Base-by-base conservation (phyloP, 2,113 vertebrate genomes). In the Lophotis ruficrista region DNA sequence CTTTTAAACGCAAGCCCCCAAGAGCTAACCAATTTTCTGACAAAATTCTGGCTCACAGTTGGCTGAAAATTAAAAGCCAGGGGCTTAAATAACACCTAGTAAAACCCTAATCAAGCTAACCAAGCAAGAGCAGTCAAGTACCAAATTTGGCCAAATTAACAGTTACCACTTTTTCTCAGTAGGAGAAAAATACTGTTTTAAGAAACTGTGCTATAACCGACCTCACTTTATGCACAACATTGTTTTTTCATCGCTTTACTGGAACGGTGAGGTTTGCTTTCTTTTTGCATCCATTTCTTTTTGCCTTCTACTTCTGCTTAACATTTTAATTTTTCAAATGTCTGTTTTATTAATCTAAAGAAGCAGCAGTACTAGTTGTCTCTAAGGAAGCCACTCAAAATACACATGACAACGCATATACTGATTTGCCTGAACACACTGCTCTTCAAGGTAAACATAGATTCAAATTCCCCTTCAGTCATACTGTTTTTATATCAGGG, bases 371-470 rank as follows among this genome's bases (percentile, higher is more conserved):
- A 45, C 43, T 20, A 77, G 23, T 16, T 22, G 58, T 14, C 58
- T 69, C 54, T 75, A 50, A 86, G 58, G n/a, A 86, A 83, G 47
- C n/a, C 38, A 81, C n/a, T 90, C 30, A 86, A 72, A 94, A 81
- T 27, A n/a, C 11, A 54, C 11, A 5, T 18, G 20, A 80, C 54
- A 83, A 43, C 1, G 7, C 12, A 10, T 41, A 56, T 3, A 27
- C 11, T 71, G 38, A 62, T 54, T 58, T 72, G 27, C 24, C 68
- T 58, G 62, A 93, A 78, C 37, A 65, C 23, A 41, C 6, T n/a
- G 33, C 37, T 82, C 35, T 56, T 83, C 37, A 51, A n/a, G 12
- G 9, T 58, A 91, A 94, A 73, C 27, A 72, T 2, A n/a, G 65
- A 73, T 41, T 73, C 38, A 77, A 70, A 58, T 61, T 56, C 14